phyloP scores from a whole-genome alignment of 2,888 invertebrate genomes.

The Helicoverpa assulta region DNA sequence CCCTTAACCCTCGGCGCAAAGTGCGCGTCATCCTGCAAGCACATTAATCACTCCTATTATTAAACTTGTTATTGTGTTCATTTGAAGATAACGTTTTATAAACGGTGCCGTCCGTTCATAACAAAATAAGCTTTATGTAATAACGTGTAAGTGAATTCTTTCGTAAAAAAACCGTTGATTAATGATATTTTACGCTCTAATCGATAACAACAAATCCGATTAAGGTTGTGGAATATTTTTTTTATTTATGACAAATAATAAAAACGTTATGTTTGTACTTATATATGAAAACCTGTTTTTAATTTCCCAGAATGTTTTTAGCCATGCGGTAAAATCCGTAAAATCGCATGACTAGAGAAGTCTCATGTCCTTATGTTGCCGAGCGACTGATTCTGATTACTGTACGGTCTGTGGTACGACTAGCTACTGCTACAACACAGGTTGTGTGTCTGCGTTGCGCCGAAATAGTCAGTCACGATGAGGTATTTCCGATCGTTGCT shows the following conservation, averaged over 20 bases:
- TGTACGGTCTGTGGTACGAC: conserved; percentile 28
- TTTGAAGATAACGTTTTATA: conserved; percentile 89
- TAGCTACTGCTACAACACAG: conserved; percentile 16
- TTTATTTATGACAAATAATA: conserved; percentile 50
- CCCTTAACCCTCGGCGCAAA: conserved; percentile 79
- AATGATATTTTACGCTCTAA: conserved; percentile 72
- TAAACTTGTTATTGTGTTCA: conserved; percentile 90
- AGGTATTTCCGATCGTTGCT: conserved; percentile 75
- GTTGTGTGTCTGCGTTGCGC: conserved; percentile 41
- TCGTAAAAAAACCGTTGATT: conserved; percentile 81
- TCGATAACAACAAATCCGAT: conserved; percentile 75
- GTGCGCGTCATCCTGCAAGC: conserved; percentile 88
- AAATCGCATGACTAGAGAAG: conserved; percentile 17
- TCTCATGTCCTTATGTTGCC: conserved; percentile 21
- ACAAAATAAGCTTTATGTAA: conserved; percentile 89
- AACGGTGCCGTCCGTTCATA: conserved; percentile 88
- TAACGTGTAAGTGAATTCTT: conserved; percentile 84
- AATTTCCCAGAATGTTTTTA: conserved; percentile 11
- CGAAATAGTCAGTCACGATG: conserved; percentile 73
- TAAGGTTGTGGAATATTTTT: conserved; percentile 55
- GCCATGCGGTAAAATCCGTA: conserved; percentile 43
- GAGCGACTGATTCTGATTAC: conserved; percentile 42
- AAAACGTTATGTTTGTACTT: conserved; percentile 20
- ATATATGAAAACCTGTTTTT: neutral
- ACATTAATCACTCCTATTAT: conserved; percentile 90